Percentiles rank a stretch among this genome's conserved stretches.
These are phyloP conservation scores for Pseudoatta argentina DNA, from an alignment of 1,140 invertebrate genomes.

Conservation along the genomic window DNA sequence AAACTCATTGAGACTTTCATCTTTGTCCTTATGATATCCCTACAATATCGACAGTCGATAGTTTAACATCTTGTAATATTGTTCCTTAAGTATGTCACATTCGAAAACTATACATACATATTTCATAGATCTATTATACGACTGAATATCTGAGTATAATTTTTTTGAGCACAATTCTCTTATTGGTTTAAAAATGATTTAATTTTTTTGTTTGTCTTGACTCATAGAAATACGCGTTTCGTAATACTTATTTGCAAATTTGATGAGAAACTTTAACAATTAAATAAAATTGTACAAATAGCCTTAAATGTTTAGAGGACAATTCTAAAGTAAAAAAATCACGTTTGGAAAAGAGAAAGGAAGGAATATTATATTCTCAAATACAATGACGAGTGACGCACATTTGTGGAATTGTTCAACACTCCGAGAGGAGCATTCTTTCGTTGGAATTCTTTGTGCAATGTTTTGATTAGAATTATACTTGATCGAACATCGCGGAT, in stretches of 20 bases:
- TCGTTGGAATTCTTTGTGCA: slow-evolving; percentile 56
- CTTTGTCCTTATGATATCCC: too few relatives aligned
- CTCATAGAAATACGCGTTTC: too few relatives aligned
- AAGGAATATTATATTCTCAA: slow-evolving; percentile 18
- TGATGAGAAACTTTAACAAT: too few relatives aligned
- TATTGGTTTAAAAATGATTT: too few relatives aligned
- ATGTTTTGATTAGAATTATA: slow-evolving; percentile 49
- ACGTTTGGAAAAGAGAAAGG: background rate
- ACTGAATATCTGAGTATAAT: too few relatives aligned
- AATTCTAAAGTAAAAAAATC: background rate
- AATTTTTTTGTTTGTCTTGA: too few relatives aligned
- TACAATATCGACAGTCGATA: background rate
- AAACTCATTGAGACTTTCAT: too few relatives aligned
- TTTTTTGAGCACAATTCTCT: too few relatives aligned
- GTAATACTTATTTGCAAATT: too few relatives aligned
- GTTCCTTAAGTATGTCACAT: background rate
- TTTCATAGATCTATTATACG: too few relatives aligned
- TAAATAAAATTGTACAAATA: too few relatives aligned
- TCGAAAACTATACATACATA: too few relatives aligned
- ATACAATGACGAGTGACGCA: slow-evolving; percentile 25
- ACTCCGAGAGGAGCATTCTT: slow-evolving; percentile 42
- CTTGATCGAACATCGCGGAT: slow-evolving; percentile 16
- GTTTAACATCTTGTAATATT: background rate
- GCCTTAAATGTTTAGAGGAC: background rate
- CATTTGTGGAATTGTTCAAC: slow-evolving; percentile 56